Evolutionary conservation across 2,797 vertebrate species (phyloP), one percentile per base, ranked within the genome.

Genomic region (Bufotes viridis): DNA sequence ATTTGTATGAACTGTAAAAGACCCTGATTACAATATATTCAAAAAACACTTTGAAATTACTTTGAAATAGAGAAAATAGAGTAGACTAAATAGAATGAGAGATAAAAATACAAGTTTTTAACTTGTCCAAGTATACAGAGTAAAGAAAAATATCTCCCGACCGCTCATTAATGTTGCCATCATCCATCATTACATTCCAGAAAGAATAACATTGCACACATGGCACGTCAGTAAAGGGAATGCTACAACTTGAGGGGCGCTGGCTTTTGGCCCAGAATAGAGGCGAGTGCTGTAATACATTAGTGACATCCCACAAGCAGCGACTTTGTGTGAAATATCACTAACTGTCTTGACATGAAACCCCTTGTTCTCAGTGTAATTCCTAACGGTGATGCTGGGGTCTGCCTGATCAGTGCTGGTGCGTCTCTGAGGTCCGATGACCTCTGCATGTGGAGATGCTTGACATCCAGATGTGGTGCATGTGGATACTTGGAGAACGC

Each of bases 241-340:
- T 24, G 79, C 29, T 81, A 49, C 13, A 58, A 70, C 53, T 58
- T 22, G 18, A 61, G 34, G 22, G 61, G 26, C 34, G 24, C 58
- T 82, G 86, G 80, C 86, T 76, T 24, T n/a, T 82, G 80, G 22
- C 80, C 86, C 86, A 87, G 86, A 87, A 49, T n/a, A 22, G 63
- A 65, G 57, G 15, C 65, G 53, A 26, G 11, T 72, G 57, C n/a
- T 80, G 70, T 87, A 55, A 75, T 82, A 63, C 70, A 87, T 67
- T 55, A 75, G n/a, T 61, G n/a, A 76, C 69, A 65, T 60, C 8
- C n/a, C 20, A 22, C 65, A 26, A 42, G 24, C 80, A 67, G 24
- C 20, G 57, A 22, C 61, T 67, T 74, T 61, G 15, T 74, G 57
- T n/a, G 15, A 81, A 55, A 60, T 81, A 67, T 65, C 24, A 20